Conservation (phyloP, 2,113 vertebrate genomes). For the Channa maculata region DNA sequence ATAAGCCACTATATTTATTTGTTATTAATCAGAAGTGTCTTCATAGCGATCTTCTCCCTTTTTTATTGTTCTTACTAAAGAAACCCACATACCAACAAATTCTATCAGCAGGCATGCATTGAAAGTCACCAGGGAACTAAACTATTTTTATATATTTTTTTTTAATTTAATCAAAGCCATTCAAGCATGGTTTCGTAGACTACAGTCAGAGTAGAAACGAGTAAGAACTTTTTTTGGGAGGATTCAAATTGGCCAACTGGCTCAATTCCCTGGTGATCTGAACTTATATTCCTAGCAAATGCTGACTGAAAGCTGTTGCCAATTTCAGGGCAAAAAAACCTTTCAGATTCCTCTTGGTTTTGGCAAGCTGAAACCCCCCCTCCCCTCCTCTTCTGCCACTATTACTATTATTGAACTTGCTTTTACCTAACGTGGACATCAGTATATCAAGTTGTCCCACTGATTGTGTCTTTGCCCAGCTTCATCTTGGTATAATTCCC, state of each 20-base stretch:
- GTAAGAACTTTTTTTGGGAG: conserved; percentile 38
- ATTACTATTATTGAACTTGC: background rate
- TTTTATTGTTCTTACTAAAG: conserved; percentile 35
- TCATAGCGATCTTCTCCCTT: conserved; percentile 4
- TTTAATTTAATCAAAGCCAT: conserved; percentile 41
- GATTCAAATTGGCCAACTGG: conserved; percentile 54
- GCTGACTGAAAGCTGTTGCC: conserved; percentile 28
- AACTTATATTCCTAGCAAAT: conserved; percentile 38
- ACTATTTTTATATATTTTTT: conserved; percentile 47
- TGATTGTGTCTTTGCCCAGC: background rate
- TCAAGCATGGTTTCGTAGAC: conserved; percentile 44
- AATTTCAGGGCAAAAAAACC: conserved; percentile 12
- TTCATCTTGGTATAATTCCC: background rate
- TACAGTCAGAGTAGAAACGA: conserved; percentile 24
- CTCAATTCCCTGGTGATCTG: conserved; percentile 37
- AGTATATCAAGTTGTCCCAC: background rate
- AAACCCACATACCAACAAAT: conserved; percentile 10
- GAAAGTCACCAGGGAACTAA: conserved; percentile 44
- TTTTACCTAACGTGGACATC: background rate
- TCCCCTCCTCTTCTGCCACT: conserved; percentile 7
- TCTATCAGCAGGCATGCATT: conserved; percentile 26
- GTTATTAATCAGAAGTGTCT: conserved; percentile 47
- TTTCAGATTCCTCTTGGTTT: conserved; percentile 50
- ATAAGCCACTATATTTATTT: conserved; percentile 49
- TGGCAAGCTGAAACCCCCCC: conserved; percentile 27